Evolutionary conservation across 2,888 invertebrate genomes (phyloP).

Genomic region (Mythimna loreyi): DNA sequence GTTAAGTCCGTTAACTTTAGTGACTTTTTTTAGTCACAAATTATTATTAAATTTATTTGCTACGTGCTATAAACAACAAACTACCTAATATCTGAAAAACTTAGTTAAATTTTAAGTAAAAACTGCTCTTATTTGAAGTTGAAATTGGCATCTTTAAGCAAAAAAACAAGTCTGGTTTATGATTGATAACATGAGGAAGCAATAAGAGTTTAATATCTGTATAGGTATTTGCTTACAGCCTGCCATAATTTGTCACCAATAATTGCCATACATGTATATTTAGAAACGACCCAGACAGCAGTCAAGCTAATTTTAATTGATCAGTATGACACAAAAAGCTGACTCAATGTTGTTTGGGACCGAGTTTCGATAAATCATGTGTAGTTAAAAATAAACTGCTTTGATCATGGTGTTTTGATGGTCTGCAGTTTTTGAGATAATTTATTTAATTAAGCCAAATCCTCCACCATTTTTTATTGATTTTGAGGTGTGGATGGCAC

Average conservation of each 20-base stretch:
- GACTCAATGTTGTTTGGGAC: not conserved
- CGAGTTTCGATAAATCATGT: not conserved
- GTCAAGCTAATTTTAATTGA: not conserved
- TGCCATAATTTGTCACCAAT: constrained; percentile 12
- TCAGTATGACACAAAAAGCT: not conserved
- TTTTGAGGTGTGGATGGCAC: no score
- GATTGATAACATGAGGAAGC: not conserved
- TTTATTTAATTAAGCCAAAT: not conserved
- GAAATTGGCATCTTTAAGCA: no score
- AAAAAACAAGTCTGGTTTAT: not conserved
- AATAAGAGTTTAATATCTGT: not conserved
- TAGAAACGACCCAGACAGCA: constrained; percentile 3
- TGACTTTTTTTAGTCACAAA: no score
- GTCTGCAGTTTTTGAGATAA: not conserved
- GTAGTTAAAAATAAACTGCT: not conserved
- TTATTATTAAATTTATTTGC: no score
- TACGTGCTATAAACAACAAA: no score
- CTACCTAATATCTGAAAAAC: no score
- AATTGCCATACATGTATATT: constrained; percentile 13
- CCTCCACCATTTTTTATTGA: no score
- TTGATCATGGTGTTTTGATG: not conserved
- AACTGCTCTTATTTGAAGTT: not conserved
- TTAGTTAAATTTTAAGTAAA: no score
- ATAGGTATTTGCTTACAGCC: not conserved
- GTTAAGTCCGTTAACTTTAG: no score